Evolutionary conservation across 2,113 vertebrate species (phyloP).

Genomic region (Tachysurus fulvidraco): DNA sequence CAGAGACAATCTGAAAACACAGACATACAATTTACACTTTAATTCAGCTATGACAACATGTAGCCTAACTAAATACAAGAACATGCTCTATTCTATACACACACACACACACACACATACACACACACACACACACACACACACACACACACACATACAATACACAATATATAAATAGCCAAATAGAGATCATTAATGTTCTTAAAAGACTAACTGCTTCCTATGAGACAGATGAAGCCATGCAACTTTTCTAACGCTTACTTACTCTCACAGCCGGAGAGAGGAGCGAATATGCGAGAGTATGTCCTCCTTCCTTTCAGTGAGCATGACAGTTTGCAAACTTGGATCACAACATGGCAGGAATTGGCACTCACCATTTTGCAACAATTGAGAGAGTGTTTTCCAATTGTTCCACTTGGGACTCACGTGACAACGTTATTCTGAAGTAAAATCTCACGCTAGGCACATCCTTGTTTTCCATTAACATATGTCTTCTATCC

Average conservation of each 20-base stretch:
- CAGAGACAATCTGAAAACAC: background rate
- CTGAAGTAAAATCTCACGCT: background rate
- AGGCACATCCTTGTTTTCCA: background rate
- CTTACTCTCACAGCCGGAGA: background rate
- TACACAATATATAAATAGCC: background rate
- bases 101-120: background rate
- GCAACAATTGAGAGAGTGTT: background rate
- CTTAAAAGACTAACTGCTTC: background rate
- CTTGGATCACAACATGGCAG: background rate
- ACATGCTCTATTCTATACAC: background rate
- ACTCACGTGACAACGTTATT: background rate
- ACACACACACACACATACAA: too few species aligned
- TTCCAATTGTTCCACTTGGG: background rate
- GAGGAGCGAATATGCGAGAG: background rate
- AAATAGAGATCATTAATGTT: background rate
- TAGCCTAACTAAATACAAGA: background rate
- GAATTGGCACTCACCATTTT: background rate
- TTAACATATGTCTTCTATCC: background rate
- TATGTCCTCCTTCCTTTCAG: background rate
- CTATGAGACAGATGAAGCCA: background rate
- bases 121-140: background rate
- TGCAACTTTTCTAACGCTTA: background rate
- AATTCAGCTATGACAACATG: too few species aligned
- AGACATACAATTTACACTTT: background rate
- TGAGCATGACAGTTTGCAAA: background rate